Evolutionary conservation across 2,797 vertebrate genomes (phyloP), one percentile per base, ranked within the genome.

Genomic region (Hypotaenidia philippensis): DNA sequence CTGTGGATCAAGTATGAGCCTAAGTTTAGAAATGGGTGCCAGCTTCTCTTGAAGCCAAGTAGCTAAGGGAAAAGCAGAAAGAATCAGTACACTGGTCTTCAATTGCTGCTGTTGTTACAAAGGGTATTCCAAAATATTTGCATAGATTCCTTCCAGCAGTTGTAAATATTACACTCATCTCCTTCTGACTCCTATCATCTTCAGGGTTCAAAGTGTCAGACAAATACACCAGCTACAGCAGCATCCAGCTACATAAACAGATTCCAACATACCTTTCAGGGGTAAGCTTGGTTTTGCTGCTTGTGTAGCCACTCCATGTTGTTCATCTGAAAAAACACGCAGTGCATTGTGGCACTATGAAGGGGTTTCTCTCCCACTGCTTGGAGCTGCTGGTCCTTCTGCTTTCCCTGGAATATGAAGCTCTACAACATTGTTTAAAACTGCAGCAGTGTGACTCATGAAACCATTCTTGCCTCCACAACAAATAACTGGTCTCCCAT

Each of bases 301-400:
- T 9, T 11, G 19, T 25, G 21, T 22, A 53, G 29, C 12, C 21
- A 31, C 1, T 0, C 10, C 0, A 0, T n/a, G 6, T 4, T 38
- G 7, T 45, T 17, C 32, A n/a, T 41, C 20, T 38, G 16, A 89
- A 75, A 66, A 77, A 71, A 57, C 18, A 53, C 25, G 52, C 3
- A 13, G 4, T 9, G 2, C 4, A 4, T 27, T 27, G 7, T 19
- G 11, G 25, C 10, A 53, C 13, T 32, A 69, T 36, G 4, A 41
- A 10, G 3, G 7, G 7, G 1, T 47, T 65, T 70, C 27, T 74
- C 34, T 65, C 26, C 38, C 16, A 34, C 2, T 41, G 10, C 17
- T 38, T 68, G 2, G 3, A 68, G 18, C 11, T 3, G 1, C 9
- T 38, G 32, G 44, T 87, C 47, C 71, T 90, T 64, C 22, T 2